Conservation (phyloP, 2,113 vertebrate genomes). For the Tylochromis polylepis region DNA sequence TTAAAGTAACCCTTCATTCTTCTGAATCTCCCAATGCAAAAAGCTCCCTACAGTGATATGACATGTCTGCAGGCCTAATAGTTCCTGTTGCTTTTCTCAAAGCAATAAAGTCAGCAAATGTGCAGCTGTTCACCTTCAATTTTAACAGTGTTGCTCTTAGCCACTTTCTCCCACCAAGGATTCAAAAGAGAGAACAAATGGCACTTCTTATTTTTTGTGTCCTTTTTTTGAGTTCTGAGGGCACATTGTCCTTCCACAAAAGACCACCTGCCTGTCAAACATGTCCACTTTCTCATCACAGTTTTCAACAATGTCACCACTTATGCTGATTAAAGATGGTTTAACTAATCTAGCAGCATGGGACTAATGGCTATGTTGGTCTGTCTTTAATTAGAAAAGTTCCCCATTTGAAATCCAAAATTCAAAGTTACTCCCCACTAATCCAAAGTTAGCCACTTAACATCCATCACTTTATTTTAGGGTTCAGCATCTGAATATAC, state of each 20-base stretch:
- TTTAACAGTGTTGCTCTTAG: not conserved
- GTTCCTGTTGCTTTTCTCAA: not conserved
- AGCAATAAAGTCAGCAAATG: not conserved
- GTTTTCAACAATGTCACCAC: not conserved
- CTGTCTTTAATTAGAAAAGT: not conserved
- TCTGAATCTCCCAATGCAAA: not conserved
- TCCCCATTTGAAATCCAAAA: not conserved
- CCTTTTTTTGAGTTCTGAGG: not conserved
- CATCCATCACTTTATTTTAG: not conserved
- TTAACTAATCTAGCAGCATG: not conserved
- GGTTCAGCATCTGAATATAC: not conserved
- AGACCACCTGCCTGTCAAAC: not conserved
- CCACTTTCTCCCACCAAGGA: not conserved
- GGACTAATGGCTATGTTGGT: not conserved
- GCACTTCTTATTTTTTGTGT: not conserved
- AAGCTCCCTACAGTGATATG: not conserved
- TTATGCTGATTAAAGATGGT: not conserved
- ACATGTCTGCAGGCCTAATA: not conserved
- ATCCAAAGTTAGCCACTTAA: not conserved
- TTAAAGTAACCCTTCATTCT: constrained; percentile 20
- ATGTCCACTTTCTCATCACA: not conserved
- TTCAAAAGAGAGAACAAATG: not conserved
- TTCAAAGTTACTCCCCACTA: not conserved
- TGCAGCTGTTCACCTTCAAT: not conserved
- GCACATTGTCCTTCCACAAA: not conserved